Evolutionary conservation across 2,888 invertebrate genomes (phyloP).

Genomic region (Barypeithes pellucidus): DNA sequence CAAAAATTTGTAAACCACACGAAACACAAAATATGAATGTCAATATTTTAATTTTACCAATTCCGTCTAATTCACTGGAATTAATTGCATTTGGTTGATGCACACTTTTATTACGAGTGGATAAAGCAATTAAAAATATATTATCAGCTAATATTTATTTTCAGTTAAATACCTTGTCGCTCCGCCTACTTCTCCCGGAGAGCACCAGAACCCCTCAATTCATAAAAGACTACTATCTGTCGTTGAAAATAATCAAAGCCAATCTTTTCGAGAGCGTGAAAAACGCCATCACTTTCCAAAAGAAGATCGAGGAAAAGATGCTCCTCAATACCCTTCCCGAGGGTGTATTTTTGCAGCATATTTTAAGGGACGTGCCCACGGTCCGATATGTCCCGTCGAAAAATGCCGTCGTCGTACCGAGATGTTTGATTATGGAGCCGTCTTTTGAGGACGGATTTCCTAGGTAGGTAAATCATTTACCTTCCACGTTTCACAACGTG

Average conservation of each 20-base stretch:
- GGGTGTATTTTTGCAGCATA: conserved; percentile 60
- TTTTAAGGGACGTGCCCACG: conserved; percentile 56
- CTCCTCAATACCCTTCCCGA: conserved; percentile 67
- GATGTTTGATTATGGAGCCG: conserved; percentile 68
- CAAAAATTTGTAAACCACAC: too few relatives aligned
- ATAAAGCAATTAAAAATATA: too few relatives aligned
- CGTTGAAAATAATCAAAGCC: conserved; percentile 70
- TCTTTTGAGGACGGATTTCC: conserved; percentile 70
- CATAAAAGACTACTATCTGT: conserved; percentile 69
- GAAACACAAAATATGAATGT: too few relatives aligned
- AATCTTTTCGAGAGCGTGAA: conserved; percentile 73
- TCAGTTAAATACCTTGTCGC: conserved; percentile 70
- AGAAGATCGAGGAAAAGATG: conserved; percentile 67
- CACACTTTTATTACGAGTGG: too few relatives aligned
- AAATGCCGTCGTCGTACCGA: conserved; percentile 72
- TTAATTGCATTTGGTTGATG: too few relatives aligned
- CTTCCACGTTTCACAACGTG: too few relatives aligned
- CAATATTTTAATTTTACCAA: too few relatives aligned
- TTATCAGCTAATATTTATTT: too few relatives aligned
- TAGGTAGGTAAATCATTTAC: too few relatives aligned
- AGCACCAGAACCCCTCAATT: conserved; percentile 64
- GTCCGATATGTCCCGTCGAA: conserved; percentile 69
- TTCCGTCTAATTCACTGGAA: too few relatives aligned
- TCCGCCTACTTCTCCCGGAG: conserved; percentile 71
- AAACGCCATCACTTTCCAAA: conserved; percentile 70